These are phyloP conservation scores for Hippolais icterina DNA, from an alignment of 2,113 vertebrate species.

Conservation along the genomic window DNA sequence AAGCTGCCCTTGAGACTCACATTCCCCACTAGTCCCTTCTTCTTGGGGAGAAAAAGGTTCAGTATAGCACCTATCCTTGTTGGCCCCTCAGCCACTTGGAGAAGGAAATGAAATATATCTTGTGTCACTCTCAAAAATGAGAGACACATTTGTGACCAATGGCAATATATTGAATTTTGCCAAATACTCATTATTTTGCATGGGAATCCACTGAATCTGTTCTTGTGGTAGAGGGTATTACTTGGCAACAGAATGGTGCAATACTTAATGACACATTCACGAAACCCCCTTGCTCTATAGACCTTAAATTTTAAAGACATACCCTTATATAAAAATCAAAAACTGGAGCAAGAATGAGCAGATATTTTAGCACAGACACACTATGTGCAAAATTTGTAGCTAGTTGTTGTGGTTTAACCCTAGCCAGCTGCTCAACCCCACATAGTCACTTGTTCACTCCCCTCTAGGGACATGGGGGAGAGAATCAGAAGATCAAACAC, in stretches of 20 bases:
- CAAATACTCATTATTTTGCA: rapidly evolving
- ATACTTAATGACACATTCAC: not conserved
- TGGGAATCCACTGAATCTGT: not conserved
- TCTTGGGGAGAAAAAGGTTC: not conserved
- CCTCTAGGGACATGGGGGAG: not conserved
- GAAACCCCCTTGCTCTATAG: not conserved
- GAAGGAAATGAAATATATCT: not conserved
- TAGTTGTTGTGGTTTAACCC: not conserved
- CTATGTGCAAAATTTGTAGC: not conserved
- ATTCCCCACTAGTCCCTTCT: not conserved
- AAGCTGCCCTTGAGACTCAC: not conserved
- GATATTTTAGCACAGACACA: not conserved
- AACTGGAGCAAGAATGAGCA: not conserved
- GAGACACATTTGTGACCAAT: not conserved
- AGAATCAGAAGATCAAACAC: not conserved
- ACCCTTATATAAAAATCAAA: not conserved
- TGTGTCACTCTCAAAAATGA: not conserved
- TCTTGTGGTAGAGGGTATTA: not conserved
- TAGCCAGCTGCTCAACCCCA: not conserved
- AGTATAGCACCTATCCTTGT: not conserved
- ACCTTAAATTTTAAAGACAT: not conserved
- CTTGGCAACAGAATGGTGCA: not conserved
- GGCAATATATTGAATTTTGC: not conserved
- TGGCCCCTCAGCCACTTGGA: not conserved
- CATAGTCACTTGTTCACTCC: not conserved